Conservation (phyloP, 2,888 invertebrate genomes). For the Barypeithes pellucidus region DNA sequence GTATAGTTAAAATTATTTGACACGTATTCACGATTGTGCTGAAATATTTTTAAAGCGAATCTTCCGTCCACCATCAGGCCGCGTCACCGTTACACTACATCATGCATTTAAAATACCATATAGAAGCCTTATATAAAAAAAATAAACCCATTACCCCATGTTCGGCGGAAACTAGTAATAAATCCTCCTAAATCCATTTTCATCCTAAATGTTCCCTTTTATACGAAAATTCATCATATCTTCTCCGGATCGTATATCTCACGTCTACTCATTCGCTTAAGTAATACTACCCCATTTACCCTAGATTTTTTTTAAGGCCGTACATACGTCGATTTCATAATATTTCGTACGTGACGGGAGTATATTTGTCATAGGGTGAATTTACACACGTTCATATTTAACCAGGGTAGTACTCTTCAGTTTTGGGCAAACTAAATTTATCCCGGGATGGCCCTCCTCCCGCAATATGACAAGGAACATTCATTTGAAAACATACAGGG, state of each 20-base stretch:
- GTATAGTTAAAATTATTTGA: too few species aligned
- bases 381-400: not conserved
- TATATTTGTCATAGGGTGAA: not conserved
- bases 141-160: not conserved
- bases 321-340: not conserved
- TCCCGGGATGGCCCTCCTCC: too few species aligned
- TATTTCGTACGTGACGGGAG: not conserved
- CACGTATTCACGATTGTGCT: too few species aligned
- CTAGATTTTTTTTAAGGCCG: not conserved
- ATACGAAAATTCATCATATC: conserved; percentile 3
- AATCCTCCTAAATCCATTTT: conserved; percentile 2
- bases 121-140: not conserved
- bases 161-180: not conserved
- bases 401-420: not conserved
- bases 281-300: not conserved
- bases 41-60: too few species aligned
- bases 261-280: not conserved
- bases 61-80: too few species aligned
- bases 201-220: conserved; percentile 2
- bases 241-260: not conserved
- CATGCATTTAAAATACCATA: too few species aligned
- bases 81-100: too few species aligned
- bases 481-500: too few species aligned
- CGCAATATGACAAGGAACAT: too few species aligned
- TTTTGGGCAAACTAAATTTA: too few species aligned